Percentiles rank a stretch among this genome's conserved stretches.
Evolutionary conservation across 2,888 invertebrate genomes (phyloP).

Genomic region (Drosophila neonasuta): DNA sequence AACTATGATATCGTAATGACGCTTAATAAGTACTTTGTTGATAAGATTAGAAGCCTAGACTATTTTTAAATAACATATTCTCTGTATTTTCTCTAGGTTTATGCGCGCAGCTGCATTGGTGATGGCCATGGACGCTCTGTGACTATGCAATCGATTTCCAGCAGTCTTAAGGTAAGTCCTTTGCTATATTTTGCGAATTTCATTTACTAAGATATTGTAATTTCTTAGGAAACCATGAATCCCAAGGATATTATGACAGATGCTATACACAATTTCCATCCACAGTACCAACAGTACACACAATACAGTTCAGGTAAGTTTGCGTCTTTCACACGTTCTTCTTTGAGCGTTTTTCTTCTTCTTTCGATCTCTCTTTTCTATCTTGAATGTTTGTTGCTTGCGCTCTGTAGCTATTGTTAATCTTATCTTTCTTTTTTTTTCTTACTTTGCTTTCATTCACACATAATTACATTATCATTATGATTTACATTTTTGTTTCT

Average conservation of each 20-base stretch:
- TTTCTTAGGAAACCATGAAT: conserved; percentile 95
- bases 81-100: conserved; percentile 82
- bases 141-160: conserved; percentile 99
- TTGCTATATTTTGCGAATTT: conserved; percentile 6
- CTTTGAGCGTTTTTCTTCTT: neutral
- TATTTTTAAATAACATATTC: neutral
- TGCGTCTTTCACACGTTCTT: neutral
- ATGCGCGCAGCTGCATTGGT: conserved; percentile 90
- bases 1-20: neutral
- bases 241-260: conserved; percentile 99
- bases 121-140: conserved; percentile 95
- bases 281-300: conserved; percentile 99
- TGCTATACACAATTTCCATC: conserved; percentile 99
- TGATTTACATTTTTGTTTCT: conserved; percentile 61
- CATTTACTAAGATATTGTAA: neutral
- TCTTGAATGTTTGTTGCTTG: conserved; percentile 56
- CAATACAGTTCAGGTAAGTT: conserved; percentile 96
- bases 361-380: conserved; percentile 14
- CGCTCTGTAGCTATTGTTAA: conserved; percentile 46
- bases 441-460: conserved; percentile 40
- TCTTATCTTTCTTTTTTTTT: conserved; percentile 43
- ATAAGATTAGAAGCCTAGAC: neutral
- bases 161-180: conserved; percentile 93
- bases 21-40: neutral
- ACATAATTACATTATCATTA: conserved; percentile 54